Evolutionary conservation across 30 jellyfish, hydroid and myxozoan species (phyloP).

Genomic region (Euphysa ruthae): DNA sequence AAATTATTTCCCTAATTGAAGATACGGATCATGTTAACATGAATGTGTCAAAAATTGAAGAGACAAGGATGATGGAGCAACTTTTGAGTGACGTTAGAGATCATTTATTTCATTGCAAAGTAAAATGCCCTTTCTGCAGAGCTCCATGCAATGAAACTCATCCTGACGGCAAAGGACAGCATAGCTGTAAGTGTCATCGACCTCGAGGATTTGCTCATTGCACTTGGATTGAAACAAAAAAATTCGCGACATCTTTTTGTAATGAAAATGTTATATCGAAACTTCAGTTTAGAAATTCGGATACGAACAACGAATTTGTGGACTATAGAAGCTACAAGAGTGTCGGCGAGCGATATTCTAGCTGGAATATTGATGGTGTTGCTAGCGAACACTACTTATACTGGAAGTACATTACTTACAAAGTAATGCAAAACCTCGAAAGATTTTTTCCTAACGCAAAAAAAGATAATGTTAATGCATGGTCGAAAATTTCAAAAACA

Average conservation of each 20-base stretch:
- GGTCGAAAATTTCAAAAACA: background rate
- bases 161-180: background rate
- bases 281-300: background rate
- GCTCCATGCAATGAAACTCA: conserved; percentile 2
- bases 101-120: conserved; percentile 7
- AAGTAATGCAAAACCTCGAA: background rate
- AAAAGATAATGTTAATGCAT: background rate
- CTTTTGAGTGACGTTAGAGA: no score
- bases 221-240: background rate
- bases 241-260: background rate
- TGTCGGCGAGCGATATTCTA: background rate
- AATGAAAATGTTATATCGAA: background rate
- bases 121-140: conserved; percentile 1
- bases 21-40: no score
- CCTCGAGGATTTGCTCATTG: conserved; percentile 9
- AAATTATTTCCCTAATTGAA: background rate
- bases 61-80: no score
- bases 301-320: background rate
- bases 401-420: conserved; percentile 8
- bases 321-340: background rate
- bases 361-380: background rate
- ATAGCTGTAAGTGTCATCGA: background rate
- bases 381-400: background rate
- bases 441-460: background rate
- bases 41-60: no score